Conservation (phyloP, 35 echinoderm and acorn worm species). For the Ptychodera flava region DNA sequence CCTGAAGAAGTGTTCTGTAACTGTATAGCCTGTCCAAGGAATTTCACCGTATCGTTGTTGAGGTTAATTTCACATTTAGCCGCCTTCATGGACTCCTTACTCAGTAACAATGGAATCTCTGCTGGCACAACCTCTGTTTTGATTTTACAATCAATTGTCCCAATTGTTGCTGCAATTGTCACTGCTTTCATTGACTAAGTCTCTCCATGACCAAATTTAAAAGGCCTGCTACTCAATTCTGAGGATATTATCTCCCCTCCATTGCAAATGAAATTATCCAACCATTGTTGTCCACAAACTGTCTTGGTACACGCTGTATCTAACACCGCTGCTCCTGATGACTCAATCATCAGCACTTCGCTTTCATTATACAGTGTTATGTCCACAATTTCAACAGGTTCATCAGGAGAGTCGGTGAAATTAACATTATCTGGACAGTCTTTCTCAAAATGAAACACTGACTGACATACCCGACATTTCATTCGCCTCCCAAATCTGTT, state of each 20-base stretch:
- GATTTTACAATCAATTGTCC: too few relatives aligned
- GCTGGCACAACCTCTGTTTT: conserved; percentile 17
- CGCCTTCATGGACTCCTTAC: conserved; percentile 18
- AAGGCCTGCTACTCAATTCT: not conserved
- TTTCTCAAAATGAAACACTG: conserved; percentile 32
- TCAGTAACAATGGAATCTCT: conserved; percentile 16
- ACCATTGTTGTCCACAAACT: conserved; percentile 10
- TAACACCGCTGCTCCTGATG: conserved; percentile 3
- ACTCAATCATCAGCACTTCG: conserved; percentile 8
- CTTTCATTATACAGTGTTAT: conserved; percentile 14
- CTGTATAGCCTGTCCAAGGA: conserved; percentile 2
- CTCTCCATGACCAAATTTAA: conserved; percentile 18
- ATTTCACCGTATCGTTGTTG: conserved; percentile 10
- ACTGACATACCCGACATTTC: conserved; percentile 30
- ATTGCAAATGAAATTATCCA: conserved; percentile 10
- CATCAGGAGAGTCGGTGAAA: conserved; percentile 14
- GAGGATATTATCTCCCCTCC: conserved; percentile 17
- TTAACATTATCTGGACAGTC: conserved; percentile 9
- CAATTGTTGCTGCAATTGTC: not conserved
- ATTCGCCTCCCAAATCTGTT: conserved; percentile 25
- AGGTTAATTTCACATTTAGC: conserved; percentile 5
- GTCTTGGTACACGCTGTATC: conserved; percentile 22
- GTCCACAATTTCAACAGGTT: conserved; percentile 15
- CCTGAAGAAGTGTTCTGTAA: too few relatives aligned
- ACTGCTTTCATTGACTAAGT: not conserved